Percentiles rank a stretch among this genome's conserved stretches.
These are phyloP conservation scores for Xanthia togata DNA, from an alignment of 2,888 invertebrate genomes.

Conservation along the genomic window DNA sequence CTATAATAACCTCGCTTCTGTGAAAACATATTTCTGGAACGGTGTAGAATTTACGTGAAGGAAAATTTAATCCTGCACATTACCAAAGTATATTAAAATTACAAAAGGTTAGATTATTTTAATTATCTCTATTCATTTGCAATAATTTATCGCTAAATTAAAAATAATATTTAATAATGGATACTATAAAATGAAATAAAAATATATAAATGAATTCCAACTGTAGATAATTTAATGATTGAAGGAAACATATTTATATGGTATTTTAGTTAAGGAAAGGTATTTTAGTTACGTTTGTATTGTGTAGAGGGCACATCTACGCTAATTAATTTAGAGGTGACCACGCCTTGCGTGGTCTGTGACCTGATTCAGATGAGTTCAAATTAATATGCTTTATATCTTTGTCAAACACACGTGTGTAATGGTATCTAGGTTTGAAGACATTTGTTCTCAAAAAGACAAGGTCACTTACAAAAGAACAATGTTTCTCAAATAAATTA, in stretches of 20 bases:
- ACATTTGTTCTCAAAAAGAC: neutral
- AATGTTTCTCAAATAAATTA: neutral
- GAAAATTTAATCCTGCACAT: neutral
- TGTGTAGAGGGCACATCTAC: neutral
- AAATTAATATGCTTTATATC: neutral
- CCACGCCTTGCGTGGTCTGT: neutral
- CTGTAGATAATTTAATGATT: too few species aligned
- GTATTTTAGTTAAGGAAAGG: too few species aligned
- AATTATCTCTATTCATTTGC: neutral
- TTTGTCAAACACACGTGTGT: neutral
- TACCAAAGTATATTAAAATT: neutral
- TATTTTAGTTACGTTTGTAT: neutral
- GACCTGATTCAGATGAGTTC: neutral
- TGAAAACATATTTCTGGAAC: constrained; percentile 29
- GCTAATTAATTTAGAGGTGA: constrained; percentile 9
- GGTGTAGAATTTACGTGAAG: neutral
- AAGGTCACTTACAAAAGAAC: neutral
- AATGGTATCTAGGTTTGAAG: neutral
- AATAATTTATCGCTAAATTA: neutral
- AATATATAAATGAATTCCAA: too few species aligned
- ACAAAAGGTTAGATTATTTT: neutral
- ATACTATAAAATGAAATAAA: neutral
- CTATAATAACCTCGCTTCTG: constrained; percentile 23
- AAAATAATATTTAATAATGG: neutral
- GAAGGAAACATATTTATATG: too few species aligned